Base-by-base conservation (phyloP, 1,140 invertebrate genomes). In the Liolophura sinensis region DNA sequence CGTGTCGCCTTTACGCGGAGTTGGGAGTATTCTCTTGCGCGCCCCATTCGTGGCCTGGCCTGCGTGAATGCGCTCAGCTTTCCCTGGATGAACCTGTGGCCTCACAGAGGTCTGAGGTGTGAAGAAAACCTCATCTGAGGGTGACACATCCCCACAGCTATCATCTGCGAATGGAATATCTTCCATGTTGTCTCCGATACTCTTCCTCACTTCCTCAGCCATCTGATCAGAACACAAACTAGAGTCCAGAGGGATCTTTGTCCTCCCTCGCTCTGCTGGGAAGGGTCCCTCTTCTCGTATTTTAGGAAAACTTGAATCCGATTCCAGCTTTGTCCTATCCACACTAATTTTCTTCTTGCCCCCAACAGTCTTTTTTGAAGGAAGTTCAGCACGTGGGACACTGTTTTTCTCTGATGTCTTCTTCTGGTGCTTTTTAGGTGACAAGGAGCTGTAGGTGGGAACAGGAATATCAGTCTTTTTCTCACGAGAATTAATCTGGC, bases 121-220 rank as follows among this genome's bases (percentile, higher is more conserved):
- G 57, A 70, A 78, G 58, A 81, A 79, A 59, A 72, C 72, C 5
- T 79, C 78, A 48, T 70, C 67, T 1, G 63, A n/a, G 0, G n/a
- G 48, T 16, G 64, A 46, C 15, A 76, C 77, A 54, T 75, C 70
- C n/a, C 52, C 49, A 22, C 78, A 77, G 68, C 76, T 80, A 63
- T 81, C 78, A 72, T 81, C 79, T 31, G 78, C 79, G 75, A 80
- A 81, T 15, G 79, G 79, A 66, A 81, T 80, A 61, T 81, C 77
- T 54, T 77, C 76, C 46, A 74, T 73, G 56, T 67, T 49, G 15
- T 75, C 68, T 6, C 62, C 72, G 16, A 70, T 72, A 67, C 68
- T 69, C 18, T 47, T 64, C 25, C 47, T 27, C 56, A 62, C 58
- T 31, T 54, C n/a, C 16, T 63, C 49, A 9, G 59, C 48, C 16